phyloP scores from a whole-genome alignment of 2,888 invertebrate species.

The Prosapia bicincta region DNA sequence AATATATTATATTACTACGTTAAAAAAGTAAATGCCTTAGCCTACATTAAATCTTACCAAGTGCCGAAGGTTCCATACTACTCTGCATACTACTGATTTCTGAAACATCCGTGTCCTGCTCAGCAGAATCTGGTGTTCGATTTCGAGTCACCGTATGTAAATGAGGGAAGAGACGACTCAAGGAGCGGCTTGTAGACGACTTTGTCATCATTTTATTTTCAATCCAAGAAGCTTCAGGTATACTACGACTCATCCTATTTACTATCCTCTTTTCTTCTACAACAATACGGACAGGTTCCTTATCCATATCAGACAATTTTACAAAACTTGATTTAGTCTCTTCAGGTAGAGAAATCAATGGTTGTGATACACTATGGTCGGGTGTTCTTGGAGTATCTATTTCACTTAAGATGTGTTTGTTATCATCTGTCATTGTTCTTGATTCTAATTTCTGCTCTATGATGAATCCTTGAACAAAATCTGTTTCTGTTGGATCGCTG shows the following conservation, averaged over 20 bases:
- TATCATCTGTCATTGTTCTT: not conserved
- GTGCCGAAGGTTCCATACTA: constrained; percentile 50
- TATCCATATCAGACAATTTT: constrained; percentile 75
- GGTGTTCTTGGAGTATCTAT: constrained; percentile 21
- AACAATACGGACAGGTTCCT: constrained; percentile 42
- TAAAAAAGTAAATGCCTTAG: too few relatives aligned
- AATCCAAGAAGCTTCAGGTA: constrained; percentile 66
- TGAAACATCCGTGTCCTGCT: constrained; percentile 42
- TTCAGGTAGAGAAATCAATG: constrained; percentile 5
- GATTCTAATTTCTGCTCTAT: constrained; percentile 28
- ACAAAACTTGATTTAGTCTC: constrained; percentile 54
- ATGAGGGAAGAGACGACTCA: constrained; percentile 60
- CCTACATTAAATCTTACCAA: too few relatives aligned
- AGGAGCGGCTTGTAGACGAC: constrained; percentile 38
- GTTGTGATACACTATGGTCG: constrained; percentile 27
- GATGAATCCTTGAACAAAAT: constrained; percentile 21
- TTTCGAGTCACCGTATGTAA: constrained; percentile 34
- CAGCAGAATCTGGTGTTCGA: constrained; percentile 33
- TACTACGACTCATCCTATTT: constrained; percentile 61
- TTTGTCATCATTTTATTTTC: constrained; percentile 56
- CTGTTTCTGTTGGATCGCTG: constrained; percentile 33
- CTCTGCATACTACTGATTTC: constrained; percentile 53
- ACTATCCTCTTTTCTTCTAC: constrained; percentile 22
- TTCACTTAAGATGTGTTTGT: constrained; percentile 14
- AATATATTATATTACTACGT: too few relatives aligned